Percentiles rank a stretch among this genome's conserved stretches.
Conservation (phyloP, 2,888 invertebrate genomes). For the Dasypogon diadema region DNA sequence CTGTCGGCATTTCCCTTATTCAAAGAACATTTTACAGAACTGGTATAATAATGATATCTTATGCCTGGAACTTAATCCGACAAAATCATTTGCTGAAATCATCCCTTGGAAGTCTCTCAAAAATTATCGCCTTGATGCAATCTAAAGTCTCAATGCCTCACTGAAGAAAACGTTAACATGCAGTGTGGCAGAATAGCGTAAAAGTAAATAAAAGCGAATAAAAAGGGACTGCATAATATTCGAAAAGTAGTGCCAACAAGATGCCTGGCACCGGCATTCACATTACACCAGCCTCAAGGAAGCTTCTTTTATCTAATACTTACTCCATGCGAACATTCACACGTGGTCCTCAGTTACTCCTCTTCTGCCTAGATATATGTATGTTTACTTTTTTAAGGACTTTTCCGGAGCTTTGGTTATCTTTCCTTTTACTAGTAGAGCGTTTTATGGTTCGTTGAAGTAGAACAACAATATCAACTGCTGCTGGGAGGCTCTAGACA, state of each 20-base stretch:
- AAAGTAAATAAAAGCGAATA: not conserved
- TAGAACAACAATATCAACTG: slow-evolving; percentile 27
- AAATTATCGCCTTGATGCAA: not conserved
- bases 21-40: not conserved
- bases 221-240: slow-evolving; percentile 1
- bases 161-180: not conserved
- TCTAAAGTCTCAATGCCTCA: not conserved
- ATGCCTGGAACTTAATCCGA: not conserved
- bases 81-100: not conserved
- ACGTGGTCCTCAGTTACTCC: not conserved
- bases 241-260: slow-evolving; percentile 16
- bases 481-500: not conserved
- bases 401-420: slow-evolving; percentile 28
- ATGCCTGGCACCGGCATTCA: not conserved
- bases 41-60: not conserved
- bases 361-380: not conserved
- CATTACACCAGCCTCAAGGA: not conserved
- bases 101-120: not conserved
- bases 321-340: slow-evolving; percentile 17
- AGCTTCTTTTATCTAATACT: not conserved
- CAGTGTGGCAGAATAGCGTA: not conserved
- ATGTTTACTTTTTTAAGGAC: slow-evolving; percentile 13
- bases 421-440: not conserved
- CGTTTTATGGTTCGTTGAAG: slow-evolving; percentile 33
- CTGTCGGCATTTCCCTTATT: not conserved